Evolutionary conservation across 92 coral and sea anemone genomes (phyloP).

Genomic region (Diadumene lineata): DNA sequence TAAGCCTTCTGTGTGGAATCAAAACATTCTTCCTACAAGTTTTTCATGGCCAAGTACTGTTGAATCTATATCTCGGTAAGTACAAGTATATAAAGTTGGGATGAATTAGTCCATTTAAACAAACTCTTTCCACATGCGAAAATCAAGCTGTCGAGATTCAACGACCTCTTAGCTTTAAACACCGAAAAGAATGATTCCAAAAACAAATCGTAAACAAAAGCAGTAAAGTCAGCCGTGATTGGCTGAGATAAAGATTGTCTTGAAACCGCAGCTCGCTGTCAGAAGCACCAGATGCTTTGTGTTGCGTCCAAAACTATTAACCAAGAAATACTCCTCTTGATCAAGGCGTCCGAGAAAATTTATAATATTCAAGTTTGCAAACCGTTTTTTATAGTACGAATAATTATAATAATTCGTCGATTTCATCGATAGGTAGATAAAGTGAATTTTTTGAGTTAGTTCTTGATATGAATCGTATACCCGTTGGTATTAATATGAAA

Average conservation of each 20-base stretch:
- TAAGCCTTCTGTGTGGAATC: conserved; percentile 1
- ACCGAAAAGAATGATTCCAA: neutral
- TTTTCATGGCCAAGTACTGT: neutral
- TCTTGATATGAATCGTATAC: too few relatives aligned
- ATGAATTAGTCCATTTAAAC: neutral
- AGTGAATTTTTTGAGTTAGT: too few relatives aligned
- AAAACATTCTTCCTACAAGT: conserved; percentile 10
- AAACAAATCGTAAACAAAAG: neutral
- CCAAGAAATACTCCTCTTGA: neutral
- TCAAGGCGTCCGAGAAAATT: neutral
- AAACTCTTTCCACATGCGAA: neutral
- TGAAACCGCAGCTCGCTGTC: neutral
- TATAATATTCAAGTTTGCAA: neutral
- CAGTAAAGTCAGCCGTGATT: neutral
- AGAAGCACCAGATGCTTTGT: neutral
- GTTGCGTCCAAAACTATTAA: too few relatives aligned
- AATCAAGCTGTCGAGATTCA: neutral
- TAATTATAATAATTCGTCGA: neutral
- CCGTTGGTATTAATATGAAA: too few relatives aligned
- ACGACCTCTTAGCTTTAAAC: neutral
- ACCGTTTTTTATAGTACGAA: neutral
- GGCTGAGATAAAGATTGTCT: neutral
- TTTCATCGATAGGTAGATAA: too few relatives aligned
- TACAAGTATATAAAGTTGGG: neutral
- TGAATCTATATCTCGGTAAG: neutral